phyloP scores from a whole-genome alignment of 2,888 invertebrate genomes.

The Pyrrhia umbra region DNA sequence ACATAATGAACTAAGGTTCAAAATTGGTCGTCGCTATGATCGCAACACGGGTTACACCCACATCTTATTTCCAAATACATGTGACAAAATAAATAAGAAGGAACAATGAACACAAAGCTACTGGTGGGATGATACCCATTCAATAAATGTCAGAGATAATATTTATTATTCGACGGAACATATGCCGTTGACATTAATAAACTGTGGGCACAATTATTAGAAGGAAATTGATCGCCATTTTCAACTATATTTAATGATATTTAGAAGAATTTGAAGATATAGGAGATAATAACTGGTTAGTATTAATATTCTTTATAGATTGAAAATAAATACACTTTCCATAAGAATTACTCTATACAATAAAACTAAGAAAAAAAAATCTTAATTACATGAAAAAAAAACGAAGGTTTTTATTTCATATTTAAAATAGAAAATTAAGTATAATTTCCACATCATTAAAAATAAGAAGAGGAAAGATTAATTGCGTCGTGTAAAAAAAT shows the following conservation, averaged over 20 bases:
- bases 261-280: conserved; percentile 9
- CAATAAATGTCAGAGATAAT: conserved; percentile 30
- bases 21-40: too few species aligned
- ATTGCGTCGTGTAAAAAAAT: conserved; percentile 5
- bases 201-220: conserved; percentile 8
- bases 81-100: neutral
- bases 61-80: neutral
- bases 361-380: neutral
- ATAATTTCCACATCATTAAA: conserved; percentile 25
- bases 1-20: too few species aligned
- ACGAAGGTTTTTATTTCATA: neutral
- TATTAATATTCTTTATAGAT: too few species aligned
- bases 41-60: too few species aligned
- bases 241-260: neutral
- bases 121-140: conserved; percentile 2
- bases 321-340: too few species aligned
- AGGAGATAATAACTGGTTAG: conserved; percentile 20
- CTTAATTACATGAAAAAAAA: neutral
- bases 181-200: conserved; percentile 30
- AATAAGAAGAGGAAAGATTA: conserved; percentile 15
- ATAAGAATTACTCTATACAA: neutral
- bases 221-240: conserved; percentile 15
- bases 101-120: neutral
- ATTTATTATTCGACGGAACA: conserved; percentile 27
- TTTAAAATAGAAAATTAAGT: neutral